phyloP scores from a whole-genome alignment of 2,113 vertebrate species.

The Cyanoderma ruficeps region DNA sequence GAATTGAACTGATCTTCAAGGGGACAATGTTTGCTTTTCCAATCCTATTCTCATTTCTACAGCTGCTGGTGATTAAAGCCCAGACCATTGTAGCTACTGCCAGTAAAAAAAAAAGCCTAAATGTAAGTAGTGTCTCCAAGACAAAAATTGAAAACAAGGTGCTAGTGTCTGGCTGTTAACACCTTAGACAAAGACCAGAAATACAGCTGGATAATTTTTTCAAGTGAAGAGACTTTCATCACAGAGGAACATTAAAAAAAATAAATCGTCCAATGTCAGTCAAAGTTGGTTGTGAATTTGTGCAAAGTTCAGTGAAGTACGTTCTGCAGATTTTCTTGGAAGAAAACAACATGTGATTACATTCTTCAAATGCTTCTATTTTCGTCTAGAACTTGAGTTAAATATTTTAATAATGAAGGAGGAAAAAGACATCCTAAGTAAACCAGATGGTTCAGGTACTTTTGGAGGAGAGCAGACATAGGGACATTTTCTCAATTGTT shows the following conservation, averaged over 20 bases:
- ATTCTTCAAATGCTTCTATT: background rate
- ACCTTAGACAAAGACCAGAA: slow-evolving; percentile 14
- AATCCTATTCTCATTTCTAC: slow-evolving; percentile 31
- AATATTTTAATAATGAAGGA: background rate
- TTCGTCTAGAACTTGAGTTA: background rate
- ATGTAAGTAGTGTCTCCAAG: background rate
- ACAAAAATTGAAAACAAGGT: slow-evolving; percentile 43
- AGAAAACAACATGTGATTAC: background rate
- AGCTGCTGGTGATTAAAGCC: slow-evolving; percentile 40
- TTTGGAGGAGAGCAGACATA: background rate
- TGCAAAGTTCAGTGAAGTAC: background rate
- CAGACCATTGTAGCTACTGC: background rate
- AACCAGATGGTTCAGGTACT: background rate
- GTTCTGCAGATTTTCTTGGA: background rate
- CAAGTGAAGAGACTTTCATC: background rate
- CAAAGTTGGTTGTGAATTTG: slow-evolving; percentile 6
- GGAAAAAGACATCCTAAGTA: background rate
- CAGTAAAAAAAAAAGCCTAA: slow-evolving; percentile 17
- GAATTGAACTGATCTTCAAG: slow-evolving; percentile 22
- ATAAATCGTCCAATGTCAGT: background rate
- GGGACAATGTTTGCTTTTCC: background rate
- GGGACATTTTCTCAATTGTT: background rate
- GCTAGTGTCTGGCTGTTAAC: slow-evolving; percentile 21
- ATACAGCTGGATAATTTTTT: background rate
- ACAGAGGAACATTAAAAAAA: background rate